Percentiles rank a stretch among this genome's conserved stretches.
These are phyloP conservation scores for Hyalella azteca DNA, from an alignment of 2,888 invertebrate species.

Conservation along the genomic window DNA sequence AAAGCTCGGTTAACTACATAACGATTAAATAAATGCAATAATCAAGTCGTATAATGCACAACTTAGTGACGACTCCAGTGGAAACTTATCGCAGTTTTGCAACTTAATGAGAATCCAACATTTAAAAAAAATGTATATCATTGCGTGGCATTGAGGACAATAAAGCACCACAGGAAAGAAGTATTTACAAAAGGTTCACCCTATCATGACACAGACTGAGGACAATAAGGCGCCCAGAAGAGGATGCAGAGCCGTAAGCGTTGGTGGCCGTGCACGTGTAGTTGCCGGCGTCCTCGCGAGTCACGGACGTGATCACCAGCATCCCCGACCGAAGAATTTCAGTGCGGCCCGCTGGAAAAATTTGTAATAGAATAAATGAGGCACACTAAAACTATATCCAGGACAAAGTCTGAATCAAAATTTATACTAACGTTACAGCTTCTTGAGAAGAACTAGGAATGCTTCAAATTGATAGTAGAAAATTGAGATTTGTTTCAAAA, in stretches of 20 bases:
- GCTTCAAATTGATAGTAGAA: too few relatives aligned
- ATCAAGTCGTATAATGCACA: too few relatives aligned
- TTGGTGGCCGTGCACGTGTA: constrained; percentile 88
- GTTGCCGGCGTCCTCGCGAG: constrained; percentile 83
- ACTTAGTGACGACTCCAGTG: too few relatives aligned
- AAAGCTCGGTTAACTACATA: background rate
- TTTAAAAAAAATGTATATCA: background rate
- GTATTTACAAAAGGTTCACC: background rate
- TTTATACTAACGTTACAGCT: too few relatives aligned
- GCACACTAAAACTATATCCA: too few relatives aligned
- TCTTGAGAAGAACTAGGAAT: too few relatives aligned
- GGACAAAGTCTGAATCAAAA: too few relatives aligned
- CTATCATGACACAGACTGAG: constrained; percentile 69
- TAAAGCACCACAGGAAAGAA: background rate
- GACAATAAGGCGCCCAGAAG: constrained; percentile 80
- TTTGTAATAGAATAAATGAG: background rate
- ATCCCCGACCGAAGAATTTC: constrained; percentile 84
- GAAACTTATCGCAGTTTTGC: too few relatives aligned
- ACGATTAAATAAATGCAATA: too few relatives aligned
- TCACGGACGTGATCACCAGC: constrained; percentile 82
- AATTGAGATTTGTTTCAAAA: too few relatives aligned
- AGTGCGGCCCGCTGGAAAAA: constrained; percentile 75
- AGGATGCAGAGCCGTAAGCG: constrained; percentile 84
- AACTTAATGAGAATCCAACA: too few relatives aligned
- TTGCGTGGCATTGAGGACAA: background rate